These are phyloP conservation scores for Stenurella melanura DNA, from an alignment of 2,888 invertebrate genomes.

Conservation along the genomic window DNA sequence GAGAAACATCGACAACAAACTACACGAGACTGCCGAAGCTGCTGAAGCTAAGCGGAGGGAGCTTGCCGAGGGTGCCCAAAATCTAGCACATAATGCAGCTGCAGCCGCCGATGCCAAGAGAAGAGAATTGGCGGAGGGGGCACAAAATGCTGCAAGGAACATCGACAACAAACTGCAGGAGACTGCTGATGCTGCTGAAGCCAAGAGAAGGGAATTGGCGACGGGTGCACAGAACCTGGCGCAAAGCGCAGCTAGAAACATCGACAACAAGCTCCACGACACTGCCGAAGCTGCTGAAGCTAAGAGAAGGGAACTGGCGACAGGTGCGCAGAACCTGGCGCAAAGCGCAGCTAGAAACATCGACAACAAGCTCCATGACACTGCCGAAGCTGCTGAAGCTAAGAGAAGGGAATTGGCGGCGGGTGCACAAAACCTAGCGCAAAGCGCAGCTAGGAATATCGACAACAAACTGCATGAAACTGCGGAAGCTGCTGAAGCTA, in stretches of 20 bases:
- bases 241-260: conserved; percentile 22
- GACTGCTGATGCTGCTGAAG: conserved; percentile 52
- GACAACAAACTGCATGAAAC: conserved; percentile 49
- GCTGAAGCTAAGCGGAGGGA: conserved; percentile 51
- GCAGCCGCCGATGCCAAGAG: neutral
- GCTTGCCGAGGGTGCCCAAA: conserved; percentile 42
- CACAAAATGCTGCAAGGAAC: conserved; percentile 45
- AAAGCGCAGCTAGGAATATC: conserved; percentile 37
- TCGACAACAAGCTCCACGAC: conserved; percentile 33
- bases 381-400: conserved; percentile 52
- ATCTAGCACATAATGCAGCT: conserved; percentile 36
- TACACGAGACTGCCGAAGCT: conserved; percentile 51
- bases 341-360: conserved; percentile 44
- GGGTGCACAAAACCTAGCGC: conserved; percentile 34
- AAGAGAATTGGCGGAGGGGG: conserved; percentile 28
- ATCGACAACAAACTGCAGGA: conserved; percentile 48
- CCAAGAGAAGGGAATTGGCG: conserved; percentile 45
- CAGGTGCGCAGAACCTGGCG: conserved; percentile 34
- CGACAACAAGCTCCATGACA: conserved; percentile 49
- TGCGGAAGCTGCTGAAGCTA: conserved; percentile 51
- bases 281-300: conserved; percentile 31
- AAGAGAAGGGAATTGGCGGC: conserved; percentile 47
- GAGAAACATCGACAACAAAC: conserved; percentile 34
- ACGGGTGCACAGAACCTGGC: conserved; percentile 43
- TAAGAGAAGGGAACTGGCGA: conserved; percentile 2